Evolutionary conservation across 2,888 invertebrate species (phyloP).

Genomic region (Marronus borbonicus): DNA sequence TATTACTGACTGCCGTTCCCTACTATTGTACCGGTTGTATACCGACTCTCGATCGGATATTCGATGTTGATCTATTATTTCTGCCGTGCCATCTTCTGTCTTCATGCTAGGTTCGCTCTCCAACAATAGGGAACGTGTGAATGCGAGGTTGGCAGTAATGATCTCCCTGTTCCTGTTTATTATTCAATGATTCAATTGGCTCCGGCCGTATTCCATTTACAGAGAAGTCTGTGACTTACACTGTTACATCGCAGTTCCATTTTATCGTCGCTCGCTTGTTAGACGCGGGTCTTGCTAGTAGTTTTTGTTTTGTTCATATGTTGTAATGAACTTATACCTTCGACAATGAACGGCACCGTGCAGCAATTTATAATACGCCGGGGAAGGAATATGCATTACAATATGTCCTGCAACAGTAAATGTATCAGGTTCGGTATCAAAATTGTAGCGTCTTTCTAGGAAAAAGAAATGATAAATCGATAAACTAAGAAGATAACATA

Average conservation of each 20-base stretch:
- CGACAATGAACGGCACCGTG: background rate
- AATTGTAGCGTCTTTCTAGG: too few relatives aligned
- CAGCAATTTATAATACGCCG: background rate
- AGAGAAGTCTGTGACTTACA: slow-evolving; percentile 37
- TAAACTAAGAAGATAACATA: too few relatives aligned
- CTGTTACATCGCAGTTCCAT: background rate
- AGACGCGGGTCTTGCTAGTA: slow-evolving; percentile 2
- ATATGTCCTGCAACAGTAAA: background rate
- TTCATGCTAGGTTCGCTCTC: slow-evolving; percentile 13
- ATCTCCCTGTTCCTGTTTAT: slow-evolving; percentile 53
- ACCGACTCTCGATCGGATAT: slow-evolving; percentile 10
- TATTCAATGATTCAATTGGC: slow-evolving; percentile 53
- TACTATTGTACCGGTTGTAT: background rate
- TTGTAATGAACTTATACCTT: background rate
- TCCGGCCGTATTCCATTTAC: slow-evolving; percentile 6
- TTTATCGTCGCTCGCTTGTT: background rate
- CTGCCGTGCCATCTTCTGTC: slow-evolving; percentile 13
- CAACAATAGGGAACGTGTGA: slow-evolving; percentile 52
- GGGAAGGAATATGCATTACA: background rate
- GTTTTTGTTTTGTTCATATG: slow-evolving; percentile 5
- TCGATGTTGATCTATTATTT: slow-evolving; percentile 22
- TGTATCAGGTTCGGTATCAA: too few relatives aligned
- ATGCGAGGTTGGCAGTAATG: slow-evolving; percentile 51
- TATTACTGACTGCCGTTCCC: background rate
- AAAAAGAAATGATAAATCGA: too few relatives aligned